A percentile compares a stretch with the other conserved stretches of the same genome.
Conservation (phyloP, 2,888 invertebrate genomes). For the Drosophila falleni region DNA sequence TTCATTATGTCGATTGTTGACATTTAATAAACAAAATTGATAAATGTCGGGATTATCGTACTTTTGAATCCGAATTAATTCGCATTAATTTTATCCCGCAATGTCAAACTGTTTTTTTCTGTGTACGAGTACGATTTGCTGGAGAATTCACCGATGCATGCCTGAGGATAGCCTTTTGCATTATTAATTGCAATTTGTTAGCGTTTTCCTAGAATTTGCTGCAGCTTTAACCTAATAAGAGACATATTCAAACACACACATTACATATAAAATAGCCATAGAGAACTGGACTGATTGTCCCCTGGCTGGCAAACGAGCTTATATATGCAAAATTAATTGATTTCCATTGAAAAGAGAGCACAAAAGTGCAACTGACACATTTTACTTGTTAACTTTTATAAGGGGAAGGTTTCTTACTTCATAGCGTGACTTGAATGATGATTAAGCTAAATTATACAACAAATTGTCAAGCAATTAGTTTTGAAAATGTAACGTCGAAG, state of each 20-base stretch:
- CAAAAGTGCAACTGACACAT: slow-evolving; percentile 59
- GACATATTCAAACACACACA: slow-evolving; percentile 1
- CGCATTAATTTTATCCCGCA: too few relatives aligned
- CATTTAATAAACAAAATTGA: too few relatives aligned
- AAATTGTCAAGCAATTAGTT: slow-evolving; percentile 58
- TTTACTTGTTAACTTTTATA: slow-evolving; percentile 17
- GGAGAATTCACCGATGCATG: slow-evolving; percentile 17
- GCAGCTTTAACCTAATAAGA: slow-evolving; percentile 61
- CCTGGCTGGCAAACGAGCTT: slow-evolving; percentile 41
- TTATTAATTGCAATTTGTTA: slow-evolving; percentile 75
- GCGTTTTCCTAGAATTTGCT: slow-evolving; percentile 57
- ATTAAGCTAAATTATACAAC: slow-evolving; percentile 57
- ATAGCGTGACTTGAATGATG: slow-evolving; percentile 45
- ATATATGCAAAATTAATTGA: slow-evolving; percentile 76
- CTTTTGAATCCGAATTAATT: too few relatives aligned
- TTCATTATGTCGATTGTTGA: too few relatives aligned
- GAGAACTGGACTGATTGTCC: slow-evolving; percentile 15
- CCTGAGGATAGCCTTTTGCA: slow-evolving; percentile 49
- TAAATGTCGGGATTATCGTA: too few relatives aligned
- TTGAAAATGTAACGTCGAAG: neutral
- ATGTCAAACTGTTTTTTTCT: too few relatives aligned
- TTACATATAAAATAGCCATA: neutral
- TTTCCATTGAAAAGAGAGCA: slow-evolving; percentile 64
- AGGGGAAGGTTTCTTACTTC: slow-evolving; percentile 30
- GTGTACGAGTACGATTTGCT: neutral